Percentiles rank a stretch among this genome's conserved stretches.
Evolutionary conservation across 2,888 invertebrate genomes (phyloP).

Genomic region (Agriopis leucophaearia): DNA sequence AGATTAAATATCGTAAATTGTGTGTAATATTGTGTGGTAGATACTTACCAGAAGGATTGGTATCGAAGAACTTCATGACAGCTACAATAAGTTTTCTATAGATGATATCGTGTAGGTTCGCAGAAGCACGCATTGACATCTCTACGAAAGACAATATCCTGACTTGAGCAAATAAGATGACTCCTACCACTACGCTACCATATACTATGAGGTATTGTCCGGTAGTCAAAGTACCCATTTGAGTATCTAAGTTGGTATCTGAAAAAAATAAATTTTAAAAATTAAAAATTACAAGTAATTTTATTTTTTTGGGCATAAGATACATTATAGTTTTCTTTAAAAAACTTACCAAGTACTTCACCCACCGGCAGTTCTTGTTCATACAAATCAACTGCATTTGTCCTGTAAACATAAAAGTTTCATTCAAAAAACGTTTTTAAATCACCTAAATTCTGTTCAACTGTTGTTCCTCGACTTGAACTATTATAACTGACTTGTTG

Average conservation of each 20-base stretch:
- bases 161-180: constrained; percentile 79
- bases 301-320: not conserved
- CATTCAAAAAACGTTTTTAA: too few species aligned
- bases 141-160: constrained; percentile 87
- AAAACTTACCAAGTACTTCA: constrained; percentile 61
- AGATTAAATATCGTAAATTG: not conserved
- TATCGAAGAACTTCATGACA: constrained; percentile 92
- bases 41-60: constrained; percentile 90
- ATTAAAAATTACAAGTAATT: too few species aligned
- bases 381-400: constrained; percentile 71
- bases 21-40: not conserved
- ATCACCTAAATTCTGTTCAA: too few species aligned
- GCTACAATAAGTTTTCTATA: constrained; percentile 90
- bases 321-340: not conserved
- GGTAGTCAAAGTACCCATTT: constrained; percentile 69
- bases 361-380: constrained; percentile 61
- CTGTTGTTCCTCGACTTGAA: too few species aligned
- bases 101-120: constrained; percentile 90
- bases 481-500: too few species aligned
- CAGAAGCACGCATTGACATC: constrained; percentile 88
- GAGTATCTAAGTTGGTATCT: constrained; percentile 66
- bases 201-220: constrained; percentile 70
- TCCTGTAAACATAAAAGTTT: constrained; percentile 59
- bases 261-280: constrained; percentile 40
- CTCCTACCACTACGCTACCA: constrained; percentile 65